Evolutionary conservation across 2,888 invertebrate species (phyloP), one percentile per base, ranked within the genome.

Genomic region (Tineola bisselliella): DNA sequence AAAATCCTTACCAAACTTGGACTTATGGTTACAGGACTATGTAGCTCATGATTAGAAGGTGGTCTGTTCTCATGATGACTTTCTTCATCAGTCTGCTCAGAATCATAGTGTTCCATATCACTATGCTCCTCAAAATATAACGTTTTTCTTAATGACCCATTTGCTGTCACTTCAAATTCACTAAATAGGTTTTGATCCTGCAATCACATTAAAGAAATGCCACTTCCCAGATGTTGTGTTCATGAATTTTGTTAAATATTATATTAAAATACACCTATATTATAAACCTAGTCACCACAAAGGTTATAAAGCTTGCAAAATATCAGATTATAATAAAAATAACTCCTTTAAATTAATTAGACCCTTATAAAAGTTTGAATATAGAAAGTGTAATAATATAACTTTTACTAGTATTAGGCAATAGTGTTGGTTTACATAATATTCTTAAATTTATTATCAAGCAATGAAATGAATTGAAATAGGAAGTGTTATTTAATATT

Each of bases 11-110:
- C 86, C 70, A 81, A 68, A 64, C 83, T 81, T n/a, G 87, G 87
- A 66, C 84, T 86, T 63, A 84, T 75, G 15, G 72, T 61, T 1
- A 84, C 64, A 62, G 84, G 84, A 0, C 77, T 75, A 61, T 87
- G 86, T 3, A 72, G 66, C 64, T 82, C 79, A 60, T 70, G 81
- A 62, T 73, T 77, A 0, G 83, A 80, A 0, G 73, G 72, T 5
- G 83, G 80, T 0, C 75, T 68, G 2, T 69, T 68, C 48, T 82
- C 80, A 1, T 64, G 44, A 5, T 70, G 68, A n/a, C 64, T 60
- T 63, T 87, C 87, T 61, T 84, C 86, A 65, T 87, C 87, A 8
- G 83, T 84, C 38, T 81, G 81, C 59, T 87, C 84, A 0, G 84
- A 84, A 62, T 86, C 86, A 68, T 83, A 78, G 60, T 82, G 79